phyloP scores from a whole-genome alignment of 2,888 invertebrate genomes.

The Drosophila kuntzei region DNA sequence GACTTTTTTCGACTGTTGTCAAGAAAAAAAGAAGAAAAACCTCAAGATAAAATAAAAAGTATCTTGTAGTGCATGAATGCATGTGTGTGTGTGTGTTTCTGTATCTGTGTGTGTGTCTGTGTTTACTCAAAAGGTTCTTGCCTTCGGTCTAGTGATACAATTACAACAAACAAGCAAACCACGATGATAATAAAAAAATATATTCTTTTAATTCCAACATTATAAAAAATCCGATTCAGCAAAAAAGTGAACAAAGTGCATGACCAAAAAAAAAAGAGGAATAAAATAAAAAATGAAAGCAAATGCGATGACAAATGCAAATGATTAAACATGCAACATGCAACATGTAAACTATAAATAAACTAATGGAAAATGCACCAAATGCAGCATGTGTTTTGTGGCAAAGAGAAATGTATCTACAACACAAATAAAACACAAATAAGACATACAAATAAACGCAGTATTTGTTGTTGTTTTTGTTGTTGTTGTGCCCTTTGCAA shows the following conservation, averaged over 20 bases:
- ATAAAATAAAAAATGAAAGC: conserved; percentile 46
- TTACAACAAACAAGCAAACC: conserved; percentile 60
- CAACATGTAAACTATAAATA: conserved; percentile 51
- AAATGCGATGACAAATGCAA: conserved; percentile 49
- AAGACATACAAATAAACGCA: conserved; percentile 68
- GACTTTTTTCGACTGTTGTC: conserved; percentile 41
- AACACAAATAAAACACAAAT: conserved; percentile 24
- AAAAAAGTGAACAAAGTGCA: conserved; percentile 54
- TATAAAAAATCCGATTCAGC: conserved; percentile 57
- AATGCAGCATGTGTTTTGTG: conserved; percentile 54
- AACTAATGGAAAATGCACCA: conserved; percentile 48
- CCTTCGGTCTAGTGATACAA: conserved; percentile 73
- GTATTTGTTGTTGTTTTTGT: conserved; percentile 36
- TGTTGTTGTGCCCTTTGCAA: conserved; percentile 64
- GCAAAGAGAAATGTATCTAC: conserved; percentile 57
- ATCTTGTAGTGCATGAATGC: conserved; percentile 47
- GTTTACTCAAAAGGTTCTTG: conserved; percentile 77
- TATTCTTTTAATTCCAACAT: conserved; percentile 39
- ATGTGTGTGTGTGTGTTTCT: conserved; percentile 19
- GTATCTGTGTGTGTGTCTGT: conserved; percentile 42
- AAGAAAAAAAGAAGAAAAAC: conserved; percentile 56
- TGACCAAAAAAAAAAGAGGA: conserved; percentile 30
- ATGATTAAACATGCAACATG: conserved; percentile 21
- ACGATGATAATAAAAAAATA: conserved; percentile 35
- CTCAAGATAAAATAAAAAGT: conserved; percentile 71